Evolutionary conservation across 2,113 vertebrate species (phyloP), one percentile per base, ranked within the genome.

Genomic region (Neogobius melanostomus): DNA sequence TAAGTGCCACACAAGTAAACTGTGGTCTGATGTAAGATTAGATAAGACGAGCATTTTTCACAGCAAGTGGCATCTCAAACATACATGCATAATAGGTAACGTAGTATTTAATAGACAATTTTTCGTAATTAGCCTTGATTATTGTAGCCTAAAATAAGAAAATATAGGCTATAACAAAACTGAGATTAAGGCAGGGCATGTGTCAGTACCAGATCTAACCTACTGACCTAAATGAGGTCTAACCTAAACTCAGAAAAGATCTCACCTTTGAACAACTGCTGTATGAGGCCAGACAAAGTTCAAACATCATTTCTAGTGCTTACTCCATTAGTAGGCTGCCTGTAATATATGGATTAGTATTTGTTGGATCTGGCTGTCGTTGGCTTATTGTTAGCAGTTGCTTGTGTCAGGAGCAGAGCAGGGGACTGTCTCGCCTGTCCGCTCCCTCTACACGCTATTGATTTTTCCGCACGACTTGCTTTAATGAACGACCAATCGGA

Each of bases 381-480:
- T 76, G 70, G 66, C 67, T 80, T 60, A 70, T 77, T 83, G 65
- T 50, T 50, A 36, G 74, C 60, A 69, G 75, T 75, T 78, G 0
- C 62, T 59, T 77, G 76, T 77, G 79, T 80, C 66, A 56, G 72
- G 16, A 8, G 36, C 59, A n/a, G 65, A 71, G 65, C 56, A 1
- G 70, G 71, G 75, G 74, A 79, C 68, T 69, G 84, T 85, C 74
- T 57, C 70, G 72, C 74, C 72, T 69, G 83, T 87, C 82, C 73
- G 69, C 84, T 84, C 74, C 79, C 73, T 82, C 78, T 60, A 72
- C 72, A 76, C 46, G 54, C 75, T 85, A 91, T 90, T 83, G 90
- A 89, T 90, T 91, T 89, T 85, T 78, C 75, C 87, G 73, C 81
- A 84, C 76, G 86, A 81, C 80, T 87, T 65, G 65, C 82, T 87